These are phyloP conservation scores for Otis tarda DNA, from an alignment of 2,113 vertebrate species.

Conservation along the genomic window DNA sequence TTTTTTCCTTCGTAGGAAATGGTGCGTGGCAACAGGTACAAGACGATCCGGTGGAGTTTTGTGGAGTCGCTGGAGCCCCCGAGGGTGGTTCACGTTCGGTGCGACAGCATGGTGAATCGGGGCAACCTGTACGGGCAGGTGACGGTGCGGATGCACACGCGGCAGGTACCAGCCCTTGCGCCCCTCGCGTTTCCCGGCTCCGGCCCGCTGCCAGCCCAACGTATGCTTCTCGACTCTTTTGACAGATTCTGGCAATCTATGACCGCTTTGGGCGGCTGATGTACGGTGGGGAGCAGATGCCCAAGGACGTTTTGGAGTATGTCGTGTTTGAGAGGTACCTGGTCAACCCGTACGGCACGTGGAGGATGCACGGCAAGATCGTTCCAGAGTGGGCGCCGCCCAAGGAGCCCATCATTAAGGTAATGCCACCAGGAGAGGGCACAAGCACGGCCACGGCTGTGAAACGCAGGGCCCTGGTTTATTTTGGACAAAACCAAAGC, in stretches of 20 bases:
- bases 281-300: slow-evolving; percentile 86
- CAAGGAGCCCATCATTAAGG: slow-evolving; percentile 90
- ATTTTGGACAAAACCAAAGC: background rate
- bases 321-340: slow-evolving; percentile 91
- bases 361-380: slow-evolving; percentile 83
- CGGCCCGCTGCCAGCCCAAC: background rate
- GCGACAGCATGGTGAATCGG: slow-evolving; percentile 78
- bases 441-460: background rate
- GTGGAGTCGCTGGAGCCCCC: slow-evolving; percentile 88
- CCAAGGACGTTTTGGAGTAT: slow-evolving; percentile 91
- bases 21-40: slow-evolving; percentile 89
- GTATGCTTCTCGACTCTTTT: accelerated
- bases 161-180: slow-evolving; percentile 78
- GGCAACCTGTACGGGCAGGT: slow-evolving; percentile 90
- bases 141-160: slow-evolving; percentile 90
- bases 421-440: slow-evolving; percentile 28
- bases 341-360: slow-evolving; percentile 76
- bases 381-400: slow-evolving; percentile 79
- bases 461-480: accelerated
- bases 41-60: slow-evolving; percentile 88
- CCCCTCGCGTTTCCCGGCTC: background rate
- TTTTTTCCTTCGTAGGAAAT: slow-evolving; percentile 79
- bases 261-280: slow-evolving; percentile 94
- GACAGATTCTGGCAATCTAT: slow-evolving; percentile 88
- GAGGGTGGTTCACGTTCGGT: slow-evolving; percentile 86